These are phyloP conservation scores for Tipula lateralis DNA, from an alignment of 2,888 invertebrate genomes.

Conservation along the genomic window DNA sequence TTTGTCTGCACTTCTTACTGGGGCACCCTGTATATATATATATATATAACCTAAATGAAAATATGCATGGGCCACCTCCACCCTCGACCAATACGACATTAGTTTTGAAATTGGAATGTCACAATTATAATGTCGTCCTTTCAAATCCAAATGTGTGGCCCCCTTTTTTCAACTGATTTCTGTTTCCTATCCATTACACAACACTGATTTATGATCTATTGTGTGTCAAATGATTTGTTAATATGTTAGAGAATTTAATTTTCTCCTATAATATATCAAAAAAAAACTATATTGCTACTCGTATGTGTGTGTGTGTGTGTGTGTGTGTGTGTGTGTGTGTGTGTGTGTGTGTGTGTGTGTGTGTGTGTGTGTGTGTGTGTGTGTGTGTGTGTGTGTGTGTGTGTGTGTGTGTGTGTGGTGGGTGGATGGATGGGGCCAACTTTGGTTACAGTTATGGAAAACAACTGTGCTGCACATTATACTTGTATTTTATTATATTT, in stretches of 20 bases:
- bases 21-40: background rate
- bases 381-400: background rate
- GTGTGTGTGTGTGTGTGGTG: background rate
- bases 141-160: slow-evolving; percentile 24
- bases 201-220: slow-evolving; percentile 28
- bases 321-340: background rate
- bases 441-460: background rate
- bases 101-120: background rate
- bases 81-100: background rate
- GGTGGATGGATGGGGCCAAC: no score
- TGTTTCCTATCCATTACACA: slow-evolving; percentile 25
- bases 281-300: background rate
- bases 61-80: background rate
- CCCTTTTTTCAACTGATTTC: background rate
- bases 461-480: background rate
- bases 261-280: slow-evolving; percentile 27
- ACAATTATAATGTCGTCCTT: slow-evolving; percentile 24
- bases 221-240: slow-evolving; percentile 29
- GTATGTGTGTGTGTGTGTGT: background rate
- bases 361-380: background rate
- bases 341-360: background rate
- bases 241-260: slow-evolving; percentile 29
- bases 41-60: background rate
- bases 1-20: no score
- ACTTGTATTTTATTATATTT: background rate